Evolutionary conservation across 2,113 vertebrate species (phyloP), one percentile per base, ranked within the genome.

Genomic region (Chaenocephalus aceratus): DNA sequence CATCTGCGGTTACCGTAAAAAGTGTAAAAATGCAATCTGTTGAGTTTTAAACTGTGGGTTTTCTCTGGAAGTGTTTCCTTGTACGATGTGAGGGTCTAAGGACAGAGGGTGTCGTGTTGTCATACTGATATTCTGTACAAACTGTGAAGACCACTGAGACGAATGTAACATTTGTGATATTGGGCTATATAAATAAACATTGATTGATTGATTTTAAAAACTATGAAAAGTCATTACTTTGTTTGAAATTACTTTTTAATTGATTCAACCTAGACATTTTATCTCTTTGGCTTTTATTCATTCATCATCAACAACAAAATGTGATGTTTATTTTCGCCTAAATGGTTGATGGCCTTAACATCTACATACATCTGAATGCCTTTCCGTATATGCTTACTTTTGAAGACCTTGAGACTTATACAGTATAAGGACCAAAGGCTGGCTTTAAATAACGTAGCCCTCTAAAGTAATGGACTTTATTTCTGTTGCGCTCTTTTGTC

Each of bases 1-100:
- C 64, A 61, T 80, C 72, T 79, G 58, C 21, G 34, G 60, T 69
- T 84, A 52, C 36, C 69, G 7, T 66, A 51, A 82, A 72, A 72
- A 65, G 11, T 69, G 15, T 34, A 16, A 75, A 78, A 30, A 46
- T n/a, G 16, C 63, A 10, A 46, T 18, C 61, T 56, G 18, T 51
- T 41, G 30, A 53, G 44, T n/a, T 75, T 62, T 51, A 21, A 21
- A 21, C 21, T 21, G 21, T 21, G 21, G 21, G 21, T 21, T 21
- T 21, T 21, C 21, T 21, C 21, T 21, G 21, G 21, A 21, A 21
- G 21, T 21, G 21, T 21, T 21, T 21, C 21, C 21, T 21, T 21
- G 21, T 21, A 21, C 21, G 21, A 21, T 21, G 21, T 21, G 21
- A 21, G 21, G 21, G 21, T 21, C 21, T 21, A 21, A 21, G 21